A percentile compares a stretch with the other conserved stretches of the same genome.
Evolutionary conservation across 2,888 invertebrate species (phyloP).

Genomic region (Timandra comae): DNA sequence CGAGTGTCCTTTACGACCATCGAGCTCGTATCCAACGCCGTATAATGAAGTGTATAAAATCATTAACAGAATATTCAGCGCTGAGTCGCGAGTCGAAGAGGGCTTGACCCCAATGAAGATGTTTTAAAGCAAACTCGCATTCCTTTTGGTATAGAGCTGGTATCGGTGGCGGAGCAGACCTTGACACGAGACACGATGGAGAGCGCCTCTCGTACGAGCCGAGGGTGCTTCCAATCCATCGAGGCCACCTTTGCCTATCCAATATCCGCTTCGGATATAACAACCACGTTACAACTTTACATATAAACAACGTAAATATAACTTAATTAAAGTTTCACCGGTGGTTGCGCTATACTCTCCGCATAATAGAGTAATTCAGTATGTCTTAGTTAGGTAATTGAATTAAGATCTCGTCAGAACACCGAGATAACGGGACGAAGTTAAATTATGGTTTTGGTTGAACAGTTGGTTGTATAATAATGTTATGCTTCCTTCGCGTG

Average conservation of each 20-base stretch:
- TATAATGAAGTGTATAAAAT: conserved; percentile 18
- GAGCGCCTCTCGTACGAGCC: conserved; percentile 41
- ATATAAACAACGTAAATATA: conserved; percentile 25
- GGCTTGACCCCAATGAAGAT: conserved; percentile 38
- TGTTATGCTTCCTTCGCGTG: too few species aligned
- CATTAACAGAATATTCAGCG: conserved; percentile 19
- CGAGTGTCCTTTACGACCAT: conserved; percentile 14
- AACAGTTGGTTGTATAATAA: too few species aligned
- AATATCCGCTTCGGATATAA: conserved; percentile 36
- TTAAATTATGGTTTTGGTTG: too few species aligned
- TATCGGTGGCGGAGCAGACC: conserved; percentile 31
- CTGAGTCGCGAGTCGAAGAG: conserved; percentile 20
- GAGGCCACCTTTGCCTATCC: conserved; percentile 38
- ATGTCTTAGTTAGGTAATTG: conserved; percentile 12
- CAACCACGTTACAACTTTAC: conserved; percentile 12
- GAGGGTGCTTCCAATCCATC: conserved; percentile 44
- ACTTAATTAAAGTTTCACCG: conserved; percentile 35
- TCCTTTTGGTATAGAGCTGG: conserved; percentile 38
- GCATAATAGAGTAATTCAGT: conserved; percentile 17
- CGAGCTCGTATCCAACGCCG: conserved; percentile 5
- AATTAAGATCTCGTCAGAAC: conserved; percentile 6
- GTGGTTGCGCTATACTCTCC: conserved; percentile 17
- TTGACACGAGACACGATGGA: conserved; percentile 29
- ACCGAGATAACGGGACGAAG: too few species aligned
- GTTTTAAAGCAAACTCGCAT: conserved; percentile 38